These are phyloP conservation scores for Anoplolepis gracilipes DNA, from an alignment of 1,140 invertebrate species.

Conservation along the genomic window DNA sequence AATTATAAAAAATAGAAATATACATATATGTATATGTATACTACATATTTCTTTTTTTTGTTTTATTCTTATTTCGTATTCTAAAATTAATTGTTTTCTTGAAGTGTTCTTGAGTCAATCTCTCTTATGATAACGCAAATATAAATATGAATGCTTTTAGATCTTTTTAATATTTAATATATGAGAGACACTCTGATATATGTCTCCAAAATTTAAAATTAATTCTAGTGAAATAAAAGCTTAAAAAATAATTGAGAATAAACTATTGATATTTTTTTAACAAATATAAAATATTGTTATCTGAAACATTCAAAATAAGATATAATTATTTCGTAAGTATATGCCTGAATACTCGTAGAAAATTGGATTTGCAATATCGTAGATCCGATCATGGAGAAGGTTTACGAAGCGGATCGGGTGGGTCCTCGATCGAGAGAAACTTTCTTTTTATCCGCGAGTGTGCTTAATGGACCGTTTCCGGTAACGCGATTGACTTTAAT, in stretches of 20 bases:
- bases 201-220: neutral
- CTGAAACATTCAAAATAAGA: neutral
- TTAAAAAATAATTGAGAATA: constrained; percentile 7
- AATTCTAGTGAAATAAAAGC: neutral
- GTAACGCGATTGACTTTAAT: constrained; percentile 76
- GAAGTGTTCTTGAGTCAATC: neutral
- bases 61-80: too few species aligned
- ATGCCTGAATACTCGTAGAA: neutral
- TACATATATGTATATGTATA: too few species aligned
- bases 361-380: neutral
- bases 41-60: too few species aligned
- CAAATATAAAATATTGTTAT: neutral
- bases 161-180: neutral
- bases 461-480: constrained; percentile 73
- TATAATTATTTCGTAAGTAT: neutral
- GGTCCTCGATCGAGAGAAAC: constrained; percentile 51
- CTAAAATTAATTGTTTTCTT: neutral
- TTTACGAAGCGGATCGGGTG: constrained; percentile 6
- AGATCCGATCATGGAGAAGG: neutral
- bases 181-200: neutral
- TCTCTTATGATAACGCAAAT: neutral
- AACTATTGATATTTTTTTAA: neutral
- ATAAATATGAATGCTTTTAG: too few species aligned
- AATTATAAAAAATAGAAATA: neutral
- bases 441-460: constrained; percentile 51